Base-by-base conservation (phyloP, 1,140 invertebrate genomes). In the Ceratitis capitata region DNA sequence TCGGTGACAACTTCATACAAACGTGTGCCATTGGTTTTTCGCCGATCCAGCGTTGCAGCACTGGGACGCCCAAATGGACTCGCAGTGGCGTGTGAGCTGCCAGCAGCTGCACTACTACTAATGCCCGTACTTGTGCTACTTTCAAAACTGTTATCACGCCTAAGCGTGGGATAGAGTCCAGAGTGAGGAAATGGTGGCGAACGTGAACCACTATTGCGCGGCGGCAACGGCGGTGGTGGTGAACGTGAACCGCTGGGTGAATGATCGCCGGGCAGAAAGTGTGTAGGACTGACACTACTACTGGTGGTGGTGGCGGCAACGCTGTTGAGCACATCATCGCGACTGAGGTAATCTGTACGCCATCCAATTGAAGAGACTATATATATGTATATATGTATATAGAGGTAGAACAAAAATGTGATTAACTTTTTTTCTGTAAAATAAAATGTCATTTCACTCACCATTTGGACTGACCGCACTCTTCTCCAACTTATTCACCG, bases 1-100 rank as follows among this genome's bases (percentile, higher is more conserved):
- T 95, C 95, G 16, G 94, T 92, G 85, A 96, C 94, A 90, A 96
- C 95, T 92, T 96, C 96, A 89, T 96, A 96, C 1, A 97, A 92
- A 4, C 94, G 92, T 2, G 93, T 93, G 19, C 87, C 89, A 85
- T 92, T 90, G 0, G 88, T 89, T 92, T 91, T 92, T 86, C 91
- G 89, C 4, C 93, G 91, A 86, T 94, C 93, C n/a, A 92, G 85
- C 10, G 89, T 88, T 42, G 45, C 56, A 9, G 45, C 56, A 9
- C 74, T 61, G 0, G 35, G 82, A 51, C 45, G 82, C 47, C 6
- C 26, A 16, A n/a, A 51, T 7, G 29, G 53, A 14, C 23, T 56
- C 6, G 49, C 3, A 29, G 32, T 58, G 39, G 47, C 42, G 29
- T 39, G 47, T 9, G 35, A 42, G 26, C 64, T 84, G 10, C 19